phyloP scores from a whole-genome alignment of 2,113 vertebrate genomes.

The Pterophyllum scalare region DNA sequence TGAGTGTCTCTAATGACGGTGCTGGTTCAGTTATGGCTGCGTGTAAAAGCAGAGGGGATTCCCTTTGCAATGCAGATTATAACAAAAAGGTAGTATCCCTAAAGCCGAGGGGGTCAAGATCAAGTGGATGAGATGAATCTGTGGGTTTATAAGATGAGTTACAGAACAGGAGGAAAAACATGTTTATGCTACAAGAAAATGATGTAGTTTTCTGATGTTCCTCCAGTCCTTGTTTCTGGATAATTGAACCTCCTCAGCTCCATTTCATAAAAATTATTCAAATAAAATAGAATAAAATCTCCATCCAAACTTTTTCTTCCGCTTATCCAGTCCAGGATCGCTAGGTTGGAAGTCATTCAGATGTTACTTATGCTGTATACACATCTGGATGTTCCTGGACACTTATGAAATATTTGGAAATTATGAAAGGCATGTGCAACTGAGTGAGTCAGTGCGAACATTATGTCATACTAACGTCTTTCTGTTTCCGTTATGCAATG shows the following conservation, averaged over 20 bases:
- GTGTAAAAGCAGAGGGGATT: slow-evolving; percentile 3
- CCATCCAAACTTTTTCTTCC: no score
- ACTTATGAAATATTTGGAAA: background rate
- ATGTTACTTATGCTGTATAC: background rate
- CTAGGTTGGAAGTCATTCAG: background rate
- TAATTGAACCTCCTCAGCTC: background rate
- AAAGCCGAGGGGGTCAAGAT: background rate
- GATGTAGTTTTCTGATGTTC: background rate
- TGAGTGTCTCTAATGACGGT: slow-evolving; percentile 22
- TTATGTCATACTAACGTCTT: slow-evolving; percentile 25
- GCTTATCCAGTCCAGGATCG: no score
- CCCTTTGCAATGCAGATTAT: slow-evolving; percentile 1
- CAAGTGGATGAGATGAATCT: background rate
- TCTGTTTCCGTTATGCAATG: slow-evolving; percentile 36
- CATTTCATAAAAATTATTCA: background rate
- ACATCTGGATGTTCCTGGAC: background rate
- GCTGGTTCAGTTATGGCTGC: slow-evolving; percentile 10
- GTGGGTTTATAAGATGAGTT: background rate
- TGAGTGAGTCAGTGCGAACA: slow-evolving; percentile 15
- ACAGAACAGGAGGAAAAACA: background rate
- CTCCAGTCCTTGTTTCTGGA: background rate
- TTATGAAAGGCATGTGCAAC: background rate
- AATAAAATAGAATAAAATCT: background rate
- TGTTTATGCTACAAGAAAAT: background rate
- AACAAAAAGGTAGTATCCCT: background rate